These are phyloP conservation scores for Seriola dumerili DNA, from an alignment of 2,113 vertebrate species.

Conservation along the genomic window DNA sequence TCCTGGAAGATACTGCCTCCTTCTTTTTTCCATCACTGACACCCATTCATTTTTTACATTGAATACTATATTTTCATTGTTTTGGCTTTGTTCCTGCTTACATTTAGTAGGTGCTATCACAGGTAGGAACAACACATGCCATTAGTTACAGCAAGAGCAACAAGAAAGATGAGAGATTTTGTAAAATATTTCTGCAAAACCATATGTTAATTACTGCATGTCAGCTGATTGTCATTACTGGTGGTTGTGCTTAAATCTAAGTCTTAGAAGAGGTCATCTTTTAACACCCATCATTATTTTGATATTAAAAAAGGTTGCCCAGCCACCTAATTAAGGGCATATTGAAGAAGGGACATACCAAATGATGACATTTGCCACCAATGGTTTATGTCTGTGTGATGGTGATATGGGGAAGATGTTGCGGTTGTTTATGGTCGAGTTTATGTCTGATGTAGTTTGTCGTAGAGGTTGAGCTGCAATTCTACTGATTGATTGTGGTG, in stretches of 20 bases:
- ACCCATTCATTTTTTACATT: slow-evolving; percentile 22
- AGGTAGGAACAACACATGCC: neutral
- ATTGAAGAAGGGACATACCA: slow-evolving; percentile 4
- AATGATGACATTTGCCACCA: slow-evolving; percentile 20
- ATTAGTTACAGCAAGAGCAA: neutral
- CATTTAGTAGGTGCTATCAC: neutral
- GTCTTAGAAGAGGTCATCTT: neutral
- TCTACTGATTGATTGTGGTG: slow-evolving; percentile 53
- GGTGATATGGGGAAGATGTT: slow-evolving; percentile 60
- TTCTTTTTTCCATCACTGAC: slow-evolving; percentile 24
- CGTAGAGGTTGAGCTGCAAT: slow-evolving; percentile 45
- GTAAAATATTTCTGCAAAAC: neutral
- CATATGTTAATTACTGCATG: neutral
- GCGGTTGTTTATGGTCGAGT: slow-evolving; percentile 56
- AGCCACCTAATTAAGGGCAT: slow-evolving; percentile 31
- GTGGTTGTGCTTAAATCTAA: neutral
- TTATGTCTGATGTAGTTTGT: slow-evolving; percentile 61
- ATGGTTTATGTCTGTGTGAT: slow-evolving; percentile 43
- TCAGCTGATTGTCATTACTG: neutral
- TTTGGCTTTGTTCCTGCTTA: neutral
- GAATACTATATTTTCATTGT: slow-evolving; percentile 15
- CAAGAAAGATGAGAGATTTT: neutral
- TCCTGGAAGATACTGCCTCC: slow-evolving; percentile 26
- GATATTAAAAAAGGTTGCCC: slow-evolving; percentile 22
- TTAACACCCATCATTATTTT: slow-evolving; percentile 28